Percentiles rank a stretch among this genome's conserved stretches.
These are phyloP conservation scores for Entomyzon cyanotis DNA, from an alignment of 2,113 vertebrate genomes.

Conservation along the genomic window DNA sequence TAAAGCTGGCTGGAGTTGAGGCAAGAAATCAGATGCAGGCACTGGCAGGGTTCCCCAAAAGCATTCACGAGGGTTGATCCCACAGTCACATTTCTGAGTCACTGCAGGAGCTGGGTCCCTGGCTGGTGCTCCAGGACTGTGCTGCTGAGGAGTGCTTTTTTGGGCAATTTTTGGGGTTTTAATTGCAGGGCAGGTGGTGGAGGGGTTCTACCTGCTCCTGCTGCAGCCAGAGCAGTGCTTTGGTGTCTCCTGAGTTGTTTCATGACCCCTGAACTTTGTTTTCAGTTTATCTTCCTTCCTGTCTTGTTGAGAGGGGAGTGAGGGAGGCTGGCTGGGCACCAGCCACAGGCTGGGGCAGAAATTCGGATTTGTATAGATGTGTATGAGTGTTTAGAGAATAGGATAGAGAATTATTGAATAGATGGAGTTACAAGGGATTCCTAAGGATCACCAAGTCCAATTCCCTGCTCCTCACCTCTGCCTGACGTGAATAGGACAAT, in stretches of 20 bases:
- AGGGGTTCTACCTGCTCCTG: background rate
- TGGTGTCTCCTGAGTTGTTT: background rate
- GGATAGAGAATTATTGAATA: rapidly evolving
- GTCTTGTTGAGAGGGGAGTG: background rate
- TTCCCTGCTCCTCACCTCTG: background rate
- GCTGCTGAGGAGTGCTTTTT: background rate
- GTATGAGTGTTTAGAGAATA: rapidly evolving
- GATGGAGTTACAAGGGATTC: background rate
- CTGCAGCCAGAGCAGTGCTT: rapidly evolving
- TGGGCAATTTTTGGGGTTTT: background rate
- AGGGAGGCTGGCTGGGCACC: background rate
- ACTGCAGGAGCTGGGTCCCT: background rate
- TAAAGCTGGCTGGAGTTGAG: background rate
- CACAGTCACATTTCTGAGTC: background rate
- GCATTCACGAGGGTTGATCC: background rate
- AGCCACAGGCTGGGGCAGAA: background rate
- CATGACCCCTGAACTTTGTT: background rate
- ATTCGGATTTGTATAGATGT: rapidly evolving
- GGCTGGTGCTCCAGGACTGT: background rate
- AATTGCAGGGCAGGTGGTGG: rapidly evolving
- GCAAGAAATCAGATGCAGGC: conserved; percentile 40
- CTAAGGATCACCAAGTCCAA: rapidly evolving
- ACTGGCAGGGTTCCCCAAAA: background rate
- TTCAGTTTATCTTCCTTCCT: background rate
- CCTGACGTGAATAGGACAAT: background rate